Base-by-base conservation (phyloP, 2,113 vertebrate genomes). In the Psittacus erithacus region DNA sequence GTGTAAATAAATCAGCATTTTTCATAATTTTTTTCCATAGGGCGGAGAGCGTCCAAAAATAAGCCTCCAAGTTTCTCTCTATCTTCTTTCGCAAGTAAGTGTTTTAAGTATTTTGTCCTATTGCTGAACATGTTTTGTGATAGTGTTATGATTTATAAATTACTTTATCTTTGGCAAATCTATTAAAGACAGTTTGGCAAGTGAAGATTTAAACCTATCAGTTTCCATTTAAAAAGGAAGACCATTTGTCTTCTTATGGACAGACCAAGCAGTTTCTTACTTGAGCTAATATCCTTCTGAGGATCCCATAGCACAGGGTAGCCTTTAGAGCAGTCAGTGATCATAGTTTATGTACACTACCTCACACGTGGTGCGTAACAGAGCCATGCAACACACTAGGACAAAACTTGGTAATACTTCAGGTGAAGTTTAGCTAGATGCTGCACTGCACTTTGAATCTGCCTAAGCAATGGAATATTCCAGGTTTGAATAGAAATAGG, bases 71-170 rank as follows among this genome's bases (percentile, higher is more conserved):
- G 99, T 99, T 92, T 99, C 99, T 22, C 99, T 99, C 38, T 99
- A 99, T 94, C 98, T 99, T 84, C 98, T 99, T 70, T 99, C 99
- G 31, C 99, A 99, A 98, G 99, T 99, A 98, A 71, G 98, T 95
- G 38, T 92, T 94, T 63, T 10, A 60, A 65, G 15, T 88, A 57
- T 53, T 92, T 82, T 74, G 19, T 80, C 11, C 24, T 41, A 5
- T 80, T 88, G 46, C 50, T 79, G 23, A 74, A 20, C 11, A 24
- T 63, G 19, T 39, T 77, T 86, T 74, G 11, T n/a, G 13, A 20
- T 41, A 35, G 13, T n/a, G 2, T 67, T 70, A 39, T 24, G 8
- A 29, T 52, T 57, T 85, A 24, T 74, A 29, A 62, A 59, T 67
- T 8, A 22, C 4, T 67, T 15, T 64, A 4, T 68, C 80, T 82